Evolutionary conservation across 2,888 invertebrate species (phyloP), one percentile per base, ranked within the genome.

Genomic region (Megastigmus dorsalis): DNA sequence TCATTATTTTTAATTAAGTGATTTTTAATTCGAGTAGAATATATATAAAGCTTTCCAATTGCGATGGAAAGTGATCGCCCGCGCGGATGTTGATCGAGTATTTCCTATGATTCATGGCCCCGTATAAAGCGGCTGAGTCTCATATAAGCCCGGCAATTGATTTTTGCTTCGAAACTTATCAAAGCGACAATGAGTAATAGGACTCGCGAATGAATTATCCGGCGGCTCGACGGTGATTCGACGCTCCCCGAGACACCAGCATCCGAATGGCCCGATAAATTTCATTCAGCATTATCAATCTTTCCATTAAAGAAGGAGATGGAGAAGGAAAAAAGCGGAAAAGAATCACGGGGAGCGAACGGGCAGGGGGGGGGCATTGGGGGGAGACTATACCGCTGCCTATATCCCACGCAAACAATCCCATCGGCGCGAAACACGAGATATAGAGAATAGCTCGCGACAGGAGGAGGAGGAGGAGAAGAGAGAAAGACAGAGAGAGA

Each of bases 161-260:
- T 71, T 63, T 63, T 63, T 52, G 15, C 33, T 55, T 52, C 63
- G 54, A 33, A 43, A 72, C 52, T 59, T 72, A 66, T 50, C 43
- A 59, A 50, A 18, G 60, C 52, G 69, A 69, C 69, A 52, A 59
- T 60, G 69, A 69, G 60, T 69, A 60, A 69, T 69, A 60, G 69
- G 68, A 30, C 38, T 30, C 15, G 69, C n/a, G 60, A 60, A 69
- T 60, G 28, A 52, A 69, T 68, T 68, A 18, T 59, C 59, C 68
- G 45, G 28, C 15, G 10, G 30, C 38, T 50, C 38, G 38, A 18
- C 68, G 30, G 59, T 68, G 68, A 68, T 52, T 65, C 59, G 28
- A 38, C 57, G n/a, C 36, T 50, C 48, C 68, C 30, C 18, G 50
- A 59, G 50, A 38, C 28, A n/a, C n/a, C n/a, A n/a, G n/a, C n/a